These are phyloP conservation scores for Epirrhoe alternata DNA, from an alignment of 2,888 invertebrate species.

Conservation along the genomic window DNA sequence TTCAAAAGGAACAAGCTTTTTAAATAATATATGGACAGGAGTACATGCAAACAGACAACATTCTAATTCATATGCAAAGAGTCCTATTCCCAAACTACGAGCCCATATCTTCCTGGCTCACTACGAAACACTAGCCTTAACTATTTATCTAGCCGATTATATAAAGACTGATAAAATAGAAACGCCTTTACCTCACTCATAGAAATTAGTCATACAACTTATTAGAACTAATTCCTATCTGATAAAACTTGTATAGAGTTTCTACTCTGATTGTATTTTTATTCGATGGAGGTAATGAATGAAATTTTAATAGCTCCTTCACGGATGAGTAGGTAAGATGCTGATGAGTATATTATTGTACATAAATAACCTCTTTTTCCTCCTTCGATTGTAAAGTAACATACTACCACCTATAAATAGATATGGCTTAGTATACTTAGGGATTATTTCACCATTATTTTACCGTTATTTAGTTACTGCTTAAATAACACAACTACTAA, in stretches of 20 bases:
- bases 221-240: background rate
- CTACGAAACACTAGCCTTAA: background rate
- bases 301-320: background rate
- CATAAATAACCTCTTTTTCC: too few relatives aligned
- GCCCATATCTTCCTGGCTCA: background rate
- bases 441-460: too few relatives aligned
- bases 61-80: slow-evolving; percentile 12
- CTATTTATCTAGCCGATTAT: background rate
- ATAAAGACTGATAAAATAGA: background rate
- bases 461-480: too few relatives aligned
- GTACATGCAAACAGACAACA: slow-evolving; percentile 55
- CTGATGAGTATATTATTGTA: background rate
- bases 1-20: slow-evolving; percentile 59
- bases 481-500: too few relatives aligned
- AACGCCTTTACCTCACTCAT: background rate
- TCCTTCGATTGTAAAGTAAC: too few relatives aligned
- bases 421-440: too few relatives aligned
- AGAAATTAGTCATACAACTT: background rate
- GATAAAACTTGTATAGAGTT: background rate
- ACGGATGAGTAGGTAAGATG: background rate
- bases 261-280: too few relatives aligned
- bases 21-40: slow-evolving; percentile 41
- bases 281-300: too few relatives aligned
- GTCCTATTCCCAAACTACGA: background rate
- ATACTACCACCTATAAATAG: too few relatives aligned